Percentiles rank a stretch among this genome's conserved stretches.
These are phyloP conservation scores for Saccostrea echinata DNA, from an alignment of 1,140 invertebrate species.

Conservation along the genomic window DNA sequence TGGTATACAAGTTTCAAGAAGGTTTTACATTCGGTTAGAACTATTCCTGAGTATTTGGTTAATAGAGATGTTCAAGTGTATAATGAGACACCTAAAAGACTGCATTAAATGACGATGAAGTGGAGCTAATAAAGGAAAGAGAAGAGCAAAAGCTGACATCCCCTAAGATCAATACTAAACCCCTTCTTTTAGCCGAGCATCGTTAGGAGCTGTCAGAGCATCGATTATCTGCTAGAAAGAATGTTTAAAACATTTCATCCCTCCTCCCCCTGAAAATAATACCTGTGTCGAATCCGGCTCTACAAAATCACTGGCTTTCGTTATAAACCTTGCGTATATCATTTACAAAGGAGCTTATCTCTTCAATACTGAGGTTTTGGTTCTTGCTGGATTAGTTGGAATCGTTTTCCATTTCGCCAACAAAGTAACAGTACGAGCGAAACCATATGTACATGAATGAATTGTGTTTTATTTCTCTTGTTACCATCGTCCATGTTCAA, in stretches of 20 bases:
- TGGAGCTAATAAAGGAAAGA: neutral
- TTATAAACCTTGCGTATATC: neutral
- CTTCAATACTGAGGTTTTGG: neutral
- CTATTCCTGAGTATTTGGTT: too few relatives aligned
- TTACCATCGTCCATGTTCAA: neutral
- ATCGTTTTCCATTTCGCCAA: neutral
- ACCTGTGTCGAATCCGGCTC: neutral
- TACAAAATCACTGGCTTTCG: neutral
- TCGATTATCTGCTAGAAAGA: slow-evolving; percentile 10
- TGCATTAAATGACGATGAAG: neutral
- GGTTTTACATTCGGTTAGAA: too few relatives aligned
- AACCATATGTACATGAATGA: neutral
- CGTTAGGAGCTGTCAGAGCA: slow-evolving; percentile 10
- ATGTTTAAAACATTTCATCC: neutral
- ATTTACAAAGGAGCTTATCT: neutral
- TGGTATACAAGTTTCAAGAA: too few relatives aligned
- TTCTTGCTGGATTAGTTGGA: neutral
- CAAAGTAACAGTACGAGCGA: neutral
- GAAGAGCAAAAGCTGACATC: neutral
- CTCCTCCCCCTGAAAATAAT: neutral
- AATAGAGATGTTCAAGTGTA: neutral
- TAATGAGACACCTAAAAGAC: too few relatives aligned
- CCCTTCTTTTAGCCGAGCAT: neutral
- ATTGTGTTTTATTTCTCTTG: neutral
- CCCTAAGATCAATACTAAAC: neutral